Percentiles rank a stretch among this genome's conserved stretches.
Evolutionary conservation across 2,797 vertebrate genomes (phyloP).

Genomic region (Gambelia wislizenii): DNA sequence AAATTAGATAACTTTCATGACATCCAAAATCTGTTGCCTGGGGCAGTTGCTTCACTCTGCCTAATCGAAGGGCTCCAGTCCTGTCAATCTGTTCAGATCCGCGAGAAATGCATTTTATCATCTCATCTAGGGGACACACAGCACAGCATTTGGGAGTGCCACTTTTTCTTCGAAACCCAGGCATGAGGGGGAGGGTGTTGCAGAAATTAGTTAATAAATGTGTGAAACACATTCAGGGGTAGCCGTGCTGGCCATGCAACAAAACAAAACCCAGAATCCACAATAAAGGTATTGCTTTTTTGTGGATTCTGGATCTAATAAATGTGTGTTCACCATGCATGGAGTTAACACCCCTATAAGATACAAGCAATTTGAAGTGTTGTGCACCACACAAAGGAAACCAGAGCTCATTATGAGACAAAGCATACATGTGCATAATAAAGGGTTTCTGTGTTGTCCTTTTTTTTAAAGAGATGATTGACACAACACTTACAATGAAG

Average conservation of each 20-base stretch:
- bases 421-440: background rate
- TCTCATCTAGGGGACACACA: background rate
- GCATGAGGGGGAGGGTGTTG: background rate
- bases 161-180: constrained; percentile 5
- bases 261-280: too few species aligned
- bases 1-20: background rate
- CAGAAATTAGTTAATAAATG: background rate
- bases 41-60: background rate
- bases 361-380: background rate
- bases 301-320: too few species aligned
- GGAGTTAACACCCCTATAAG: background rate
- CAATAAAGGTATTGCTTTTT: too few species aligned
- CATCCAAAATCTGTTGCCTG: background rate
- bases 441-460: too few species aligned
- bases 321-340: background rate
- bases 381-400: too few species aligned
- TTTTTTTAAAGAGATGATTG: too few species aligned
- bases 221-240: too few species aligned
- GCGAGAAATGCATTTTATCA: background rate
- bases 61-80: background rate
- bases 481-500: background rate
- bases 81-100: background rate
- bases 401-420: background rate
- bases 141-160: background rate
- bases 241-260: too few species aligned